Evolutionary conservation across 2,113 vertebrate genomes (phyloP).

Genomic region (Pseudorhombus dupliciocellatus): DNA sequence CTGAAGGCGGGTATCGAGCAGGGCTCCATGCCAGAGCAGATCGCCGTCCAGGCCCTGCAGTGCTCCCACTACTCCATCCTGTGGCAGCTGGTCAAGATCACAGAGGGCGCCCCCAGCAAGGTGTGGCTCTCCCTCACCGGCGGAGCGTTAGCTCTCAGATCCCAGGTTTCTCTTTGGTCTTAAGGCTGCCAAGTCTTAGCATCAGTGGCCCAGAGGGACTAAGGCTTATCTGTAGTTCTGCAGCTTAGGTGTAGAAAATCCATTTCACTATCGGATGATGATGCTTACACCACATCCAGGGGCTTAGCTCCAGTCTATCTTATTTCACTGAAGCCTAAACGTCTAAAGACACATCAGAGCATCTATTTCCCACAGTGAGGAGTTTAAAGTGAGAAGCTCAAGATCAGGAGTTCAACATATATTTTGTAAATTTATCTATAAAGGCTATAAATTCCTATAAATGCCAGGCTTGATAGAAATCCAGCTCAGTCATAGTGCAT

Average conservation of each 20-base stretch:
- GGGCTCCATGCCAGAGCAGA: constrained; percentile 99
- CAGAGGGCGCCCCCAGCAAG: constrained; percentile 96
- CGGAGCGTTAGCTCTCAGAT: neutral
- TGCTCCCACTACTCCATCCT: constrained; percentile 99
- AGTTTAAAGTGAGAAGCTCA: neutral
- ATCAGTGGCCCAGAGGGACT: constrained; percentile 12
- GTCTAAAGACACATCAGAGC: neutral
- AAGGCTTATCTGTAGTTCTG: constrained; percentile 37
- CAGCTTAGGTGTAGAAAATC: constrained; percentile 9
- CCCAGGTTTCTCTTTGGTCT: constrained; percentile 9
- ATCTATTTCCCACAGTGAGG: neutral
- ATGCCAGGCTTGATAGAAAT: too few species aligned
- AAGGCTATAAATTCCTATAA: too few species aligned
- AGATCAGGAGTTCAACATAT: neutral
- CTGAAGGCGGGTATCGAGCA: constrained; percentile 98
- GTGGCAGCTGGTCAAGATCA: constrained; percentile 99
- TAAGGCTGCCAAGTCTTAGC: neutral
- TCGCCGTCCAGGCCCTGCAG: constrained; percentile 97
- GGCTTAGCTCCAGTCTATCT: constrained; percentile 10
- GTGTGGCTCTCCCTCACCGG: constrained; percentile 55
- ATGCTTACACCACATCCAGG: neutral
- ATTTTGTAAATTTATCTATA: too few species aligned
- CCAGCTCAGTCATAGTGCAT: too few species aligned
- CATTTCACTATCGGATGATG: neutral
- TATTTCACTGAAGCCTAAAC: constrained; percentile 9